Conservation (phyloP, 2,797 vertebrate genomes). For the Anas bahamensis region DNA sequence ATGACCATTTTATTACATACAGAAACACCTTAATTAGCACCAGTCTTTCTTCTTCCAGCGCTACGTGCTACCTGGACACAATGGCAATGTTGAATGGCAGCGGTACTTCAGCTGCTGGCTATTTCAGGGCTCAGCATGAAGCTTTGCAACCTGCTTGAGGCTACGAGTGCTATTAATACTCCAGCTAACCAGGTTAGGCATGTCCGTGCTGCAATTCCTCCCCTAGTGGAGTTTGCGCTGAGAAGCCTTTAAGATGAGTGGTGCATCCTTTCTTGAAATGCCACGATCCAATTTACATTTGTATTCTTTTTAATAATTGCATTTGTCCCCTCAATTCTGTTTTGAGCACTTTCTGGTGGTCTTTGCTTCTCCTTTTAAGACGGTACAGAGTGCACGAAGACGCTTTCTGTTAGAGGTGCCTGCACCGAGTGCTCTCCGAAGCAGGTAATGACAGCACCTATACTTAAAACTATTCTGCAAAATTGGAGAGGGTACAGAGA, state of each 20-base stretch:
- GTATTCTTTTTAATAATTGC: background rate
- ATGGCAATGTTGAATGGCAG: background rate
- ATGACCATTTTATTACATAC: background rate
- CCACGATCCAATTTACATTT: background rate
- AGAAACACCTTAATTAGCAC: background rate
- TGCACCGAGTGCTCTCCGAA: background rate
- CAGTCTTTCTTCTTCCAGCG: background rate
- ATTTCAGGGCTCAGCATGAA: background rate
- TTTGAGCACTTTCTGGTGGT: background rate
- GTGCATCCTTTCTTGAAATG: background rate
- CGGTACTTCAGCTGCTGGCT: background rate
- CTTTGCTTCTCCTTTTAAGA: background rate
- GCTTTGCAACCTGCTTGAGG: rapidly evolving
- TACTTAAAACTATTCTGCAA: background rate
- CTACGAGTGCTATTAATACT: background rate
- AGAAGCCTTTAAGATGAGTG: background rate
- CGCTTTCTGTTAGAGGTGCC: background rate
- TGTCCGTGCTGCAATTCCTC: background rate
- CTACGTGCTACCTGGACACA: background rate
- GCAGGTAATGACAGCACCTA: background rate
- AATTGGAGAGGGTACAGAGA: background rate
- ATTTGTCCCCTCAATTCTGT: background rate
- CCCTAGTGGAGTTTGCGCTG: background rate
- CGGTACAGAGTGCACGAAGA: background rate
- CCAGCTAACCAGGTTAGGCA: background rate